Conservation (phyloP, 2,797 vertebrate species). For the Tamandua tetradactyla region DNA sequence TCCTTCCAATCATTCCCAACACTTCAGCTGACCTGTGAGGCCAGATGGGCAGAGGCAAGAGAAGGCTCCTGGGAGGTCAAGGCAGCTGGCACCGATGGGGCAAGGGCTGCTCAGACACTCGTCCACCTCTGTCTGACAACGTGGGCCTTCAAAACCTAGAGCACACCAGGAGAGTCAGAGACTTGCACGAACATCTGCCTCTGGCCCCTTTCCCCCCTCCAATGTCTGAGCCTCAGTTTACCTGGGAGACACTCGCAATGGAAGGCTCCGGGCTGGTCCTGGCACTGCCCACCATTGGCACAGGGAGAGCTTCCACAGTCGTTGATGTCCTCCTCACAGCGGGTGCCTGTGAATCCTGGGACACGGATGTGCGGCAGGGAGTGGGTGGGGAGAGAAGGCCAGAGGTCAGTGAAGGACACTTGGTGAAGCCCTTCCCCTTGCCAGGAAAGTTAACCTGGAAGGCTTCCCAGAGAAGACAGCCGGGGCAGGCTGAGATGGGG, state of each 20-base stretch:
- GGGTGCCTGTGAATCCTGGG: constrained; percentile 63
- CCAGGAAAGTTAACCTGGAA: background rate
- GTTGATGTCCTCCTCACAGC: constrained; percentile 65
- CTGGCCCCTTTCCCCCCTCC: background rate
- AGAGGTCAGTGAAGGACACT: background rate
- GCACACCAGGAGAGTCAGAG: constrained; percentile 6
- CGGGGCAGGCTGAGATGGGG: background rate
- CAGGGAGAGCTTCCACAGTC: constrained; percentile 75
- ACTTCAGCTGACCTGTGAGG: constrained; percentile 74
- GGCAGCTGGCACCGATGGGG: constrained; percentile 70
- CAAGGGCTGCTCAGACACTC: constrained; percentile 77
- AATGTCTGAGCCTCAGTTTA: background rate
- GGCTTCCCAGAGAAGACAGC: background rate
- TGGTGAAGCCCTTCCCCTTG: background rate
- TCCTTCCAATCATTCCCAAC: background rate
- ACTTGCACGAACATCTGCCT: fast-evolving
- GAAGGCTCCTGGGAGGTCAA: constrained; percentile 71
- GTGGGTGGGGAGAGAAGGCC: background rate
- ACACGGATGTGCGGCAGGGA: background rate
- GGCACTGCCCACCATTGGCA: constrained; percentile 71
- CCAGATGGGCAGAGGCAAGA: constrained; percentile 77
- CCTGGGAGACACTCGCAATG: constrained; percentile 73
- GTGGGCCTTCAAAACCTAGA: constrained; percentile 76
- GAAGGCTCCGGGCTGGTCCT: constrained; percentile 74
- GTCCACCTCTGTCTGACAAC: constrained; percentile 71